A percentile compares a stretch with the other conserved stretches of the same genome.
phyloP scores from a whole-genome alignment of 2,888 invertebrate species.

The Atherix ibis region DNA sequence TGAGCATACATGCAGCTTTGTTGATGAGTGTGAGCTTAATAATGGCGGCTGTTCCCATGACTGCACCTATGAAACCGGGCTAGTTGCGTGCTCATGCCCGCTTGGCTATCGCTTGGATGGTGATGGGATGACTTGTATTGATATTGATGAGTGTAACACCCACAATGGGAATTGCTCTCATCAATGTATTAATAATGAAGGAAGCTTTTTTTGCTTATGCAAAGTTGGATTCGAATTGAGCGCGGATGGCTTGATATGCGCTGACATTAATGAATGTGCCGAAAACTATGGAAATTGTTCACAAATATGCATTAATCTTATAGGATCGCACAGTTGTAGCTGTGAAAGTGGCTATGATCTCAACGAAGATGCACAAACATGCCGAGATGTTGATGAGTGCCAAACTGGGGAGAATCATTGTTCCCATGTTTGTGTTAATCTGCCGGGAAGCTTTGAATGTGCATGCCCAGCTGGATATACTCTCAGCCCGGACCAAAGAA shows the following conservation, averaged over 20 bases:
- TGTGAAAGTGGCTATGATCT: constrained; percentile 35
- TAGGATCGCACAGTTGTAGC: constrained; percentile 38
- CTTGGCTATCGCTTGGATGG: constrained; percentile 35
- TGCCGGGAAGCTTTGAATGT: constrained; percentile 39
- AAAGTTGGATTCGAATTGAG: constrained; percentile 29
- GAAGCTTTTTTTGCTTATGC: constrained; percentile 37
- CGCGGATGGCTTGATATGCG: constrained; percentile 22
- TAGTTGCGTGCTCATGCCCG: constrained; percentile 40
- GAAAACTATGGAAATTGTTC: constrained; percentile 38
- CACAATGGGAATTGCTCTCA: constrained; percentile 46
- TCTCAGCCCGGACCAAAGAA: constrained; percentile 21
- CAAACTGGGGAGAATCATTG: constrained; percentile 28
- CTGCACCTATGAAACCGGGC: constrained; percentile 33
- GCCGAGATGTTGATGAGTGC: constrained; percentile 36
- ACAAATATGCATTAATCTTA: constrained; percentile 40
- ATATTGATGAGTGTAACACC: constrained; percentile 36
- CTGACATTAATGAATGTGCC: constrained; percentile 42
- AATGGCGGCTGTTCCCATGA: constrained; percentile 33
- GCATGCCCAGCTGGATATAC: constrained; percentile 37
- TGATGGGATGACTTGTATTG: constrained; percentile 31
- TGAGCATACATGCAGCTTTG: constrained; percentile 26
- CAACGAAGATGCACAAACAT: constrained; percentile 24
- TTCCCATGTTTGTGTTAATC: constrained; percentile 38
- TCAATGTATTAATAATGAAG: constrained; percentile 35
- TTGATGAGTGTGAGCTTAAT: constrained; percentile 36